Evolutionary conservation across 2,888 invertebrate species (phyloP), one percentile per base, ranked within the genome.

Genomic region (Julus scanicus): DNA sequence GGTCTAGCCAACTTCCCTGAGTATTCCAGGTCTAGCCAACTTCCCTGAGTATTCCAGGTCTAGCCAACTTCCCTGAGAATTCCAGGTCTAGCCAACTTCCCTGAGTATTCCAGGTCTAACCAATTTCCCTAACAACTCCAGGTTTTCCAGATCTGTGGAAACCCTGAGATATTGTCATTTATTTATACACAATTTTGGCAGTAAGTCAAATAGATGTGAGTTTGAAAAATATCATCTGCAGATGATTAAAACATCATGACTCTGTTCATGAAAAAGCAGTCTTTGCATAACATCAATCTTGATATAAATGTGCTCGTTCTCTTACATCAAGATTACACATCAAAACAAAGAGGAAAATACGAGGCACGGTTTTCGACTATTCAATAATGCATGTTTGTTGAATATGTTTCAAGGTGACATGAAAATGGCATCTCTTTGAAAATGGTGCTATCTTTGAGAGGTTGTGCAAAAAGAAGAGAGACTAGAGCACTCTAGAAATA

Each of bases 261-360:
- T 63, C 17, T n/a, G 13, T 63, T 63, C 20, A 20, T 71, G 71
- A 71, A 71, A 44, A 71, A 29, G 71, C 29, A 71, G n/a, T 29
- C 29, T 29, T 71, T 71, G 29, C 11, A 29, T 11, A 29, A 11
- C 11, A 71, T 71, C 71, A 71, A 71, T 71, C 71, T 71, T 71
- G 11, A 71, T 71, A 29, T 15, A 29, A 71, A 71, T 29, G 9
- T 29, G 29, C 17, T 53, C 71, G 13, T 71, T 29, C 29, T 71
- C 13, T 0, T 29, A 29, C 29, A 29, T 29, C 71, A 71, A 71
- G 29, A 11, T 29, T 0, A 29, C 11, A 5, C n/a, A 71, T 29
- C 71, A 71, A 71, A 71, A 71, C 29, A 71, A 71, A 71, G 63
- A 71, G 29, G 9, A 71, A 71, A 71, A 71, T 71, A 9, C 71